These are phyloP conservation scores for Helicolenus hilgendorfi DNA, from an alignment of 2,797 vertebrate species.

Conservation along the genomic window DNA sequence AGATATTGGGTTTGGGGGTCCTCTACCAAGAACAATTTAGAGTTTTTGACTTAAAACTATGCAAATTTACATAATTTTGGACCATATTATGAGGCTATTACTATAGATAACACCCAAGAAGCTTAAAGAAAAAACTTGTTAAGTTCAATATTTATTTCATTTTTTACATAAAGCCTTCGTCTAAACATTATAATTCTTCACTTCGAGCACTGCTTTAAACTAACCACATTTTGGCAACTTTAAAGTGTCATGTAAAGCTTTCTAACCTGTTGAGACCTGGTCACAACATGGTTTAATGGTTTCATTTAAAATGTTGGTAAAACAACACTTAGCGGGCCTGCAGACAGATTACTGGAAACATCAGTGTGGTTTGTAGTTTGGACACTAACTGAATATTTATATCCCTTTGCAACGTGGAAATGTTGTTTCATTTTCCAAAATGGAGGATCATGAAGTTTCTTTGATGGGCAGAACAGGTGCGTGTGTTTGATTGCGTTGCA, in stretches of 20 bases:
- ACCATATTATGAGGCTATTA: not conserved
- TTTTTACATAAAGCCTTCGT: no score
- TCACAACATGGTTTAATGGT: not conserved
- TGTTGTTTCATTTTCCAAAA: conserved; percentile 32
- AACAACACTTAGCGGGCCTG: not conserved
- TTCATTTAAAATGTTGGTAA: not conserved
- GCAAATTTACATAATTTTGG: not conserved
- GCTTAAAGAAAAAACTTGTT: not conserved
- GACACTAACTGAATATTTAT: not conserved
- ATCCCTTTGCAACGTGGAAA: not conserved
- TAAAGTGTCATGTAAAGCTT: not conserved
- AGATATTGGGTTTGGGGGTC: not conserved
- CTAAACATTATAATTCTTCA: no score
- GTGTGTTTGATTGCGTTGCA: conserved; percentile 60
- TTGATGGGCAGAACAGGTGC: conserved; percentile 64
- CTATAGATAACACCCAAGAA: not conserved
- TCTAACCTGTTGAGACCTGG: not conserved
- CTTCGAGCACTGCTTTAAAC: no score
- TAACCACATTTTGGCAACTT: not conserved
- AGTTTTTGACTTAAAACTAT: not conserved
- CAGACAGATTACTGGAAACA: not conserved
- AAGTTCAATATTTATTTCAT: no score
- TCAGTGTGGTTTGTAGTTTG: not conserved
- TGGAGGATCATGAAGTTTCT: conserved; percentile 14
- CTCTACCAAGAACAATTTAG: no score